Evolutionary conservation across 1,140 invertebrate species (phyloP), one percentile per base, ranked within the genome.

Genomic region (Trinorchestia longiramus): DNA sequence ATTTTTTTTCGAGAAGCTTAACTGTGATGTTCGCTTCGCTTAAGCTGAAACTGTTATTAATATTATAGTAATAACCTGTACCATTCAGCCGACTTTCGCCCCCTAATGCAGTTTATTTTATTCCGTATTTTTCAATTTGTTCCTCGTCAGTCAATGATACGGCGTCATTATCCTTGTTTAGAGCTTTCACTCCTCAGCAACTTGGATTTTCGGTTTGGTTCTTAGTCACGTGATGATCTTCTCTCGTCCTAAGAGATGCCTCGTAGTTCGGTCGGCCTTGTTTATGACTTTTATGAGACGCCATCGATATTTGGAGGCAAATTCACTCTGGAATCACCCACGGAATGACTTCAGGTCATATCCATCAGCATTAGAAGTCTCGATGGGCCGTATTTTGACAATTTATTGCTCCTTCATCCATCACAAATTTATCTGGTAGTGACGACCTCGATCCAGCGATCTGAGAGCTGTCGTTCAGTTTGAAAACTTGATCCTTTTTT

Each of bases 331-430:
- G 88, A 90, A 94, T 94, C 92, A 40, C 41, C 92, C 92, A 94
- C 43, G 41, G 43, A 94, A 94, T 47, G 92, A 94, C 44, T 94
- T 47, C 40, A 45, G 92, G 92, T 94, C 92, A 45, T 94, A 94
- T 94, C 92, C 92, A 94, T 94, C 92, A 94, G 92, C 92, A 45
- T 94, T 94, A 94, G 92, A 43, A 94, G 92, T 45, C 92, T 94
- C 92, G 92, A 45, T 94, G 92, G 92, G 43, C 6, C 92, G 40
- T 36, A 94, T 94, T 43, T 94, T 44, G 43, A 0, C 43, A 94
- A 94, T 94, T 94, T 94, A 94, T 94, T 94, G 92, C 92, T 47
- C 41, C 43, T 94, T 94, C 92, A 94, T 94, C 92, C 92, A 45
- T 94, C 92, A 43, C 40, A 47, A 94, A 47, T 94, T 94, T 94